phyloP scores from a whole-genome alignment of 2,113 vertebrate species.

The Ophthalmotilapia sp. region DNA sequence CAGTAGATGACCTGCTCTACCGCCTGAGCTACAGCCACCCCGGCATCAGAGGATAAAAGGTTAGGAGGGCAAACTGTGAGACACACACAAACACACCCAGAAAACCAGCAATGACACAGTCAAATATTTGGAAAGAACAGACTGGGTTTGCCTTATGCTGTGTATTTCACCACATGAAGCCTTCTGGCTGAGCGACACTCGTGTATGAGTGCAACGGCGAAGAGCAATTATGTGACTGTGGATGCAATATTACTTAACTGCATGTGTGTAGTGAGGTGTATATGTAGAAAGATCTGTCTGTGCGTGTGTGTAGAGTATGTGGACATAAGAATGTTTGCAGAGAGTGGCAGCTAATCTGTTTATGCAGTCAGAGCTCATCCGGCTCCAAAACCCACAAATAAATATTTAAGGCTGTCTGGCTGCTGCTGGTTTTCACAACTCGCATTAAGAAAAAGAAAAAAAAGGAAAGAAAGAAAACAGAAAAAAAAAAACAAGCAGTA shows the following conservation, averaged over 20 bases:
- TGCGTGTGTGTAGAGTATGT: neutral
- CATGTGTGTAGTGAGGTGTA: neutral
- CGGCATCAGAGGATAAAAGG: neutral
- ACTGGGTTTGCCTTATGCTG: neutral
- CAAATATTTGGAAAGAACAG: constrained; percentile 24
- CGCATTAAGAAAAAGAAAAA: neutral
- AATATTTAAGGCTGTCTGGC: constrained; percentile 13
- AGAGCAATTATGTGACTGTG: neutral
- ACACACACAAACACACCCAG: neutral
- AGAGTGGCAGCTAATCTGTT: constrained; percentile 33
- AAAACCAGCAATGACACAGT: neutral
- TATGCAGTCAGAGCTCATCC: constrained; percentile 27
- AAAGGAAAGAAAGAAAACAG: neutral
- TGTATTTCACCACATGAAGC: neutral
- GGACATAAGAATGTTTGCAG: constrained; percentile 7
- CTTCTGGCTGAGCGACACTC: neutral
- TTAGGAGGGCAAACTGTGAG: neutral
- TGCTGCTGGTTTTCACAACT: neutral
- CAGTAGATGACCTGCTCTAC: too few species aligned
- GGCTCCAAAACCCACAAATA: constrained; percentile 26
- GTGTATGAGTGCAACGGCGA: neutral
- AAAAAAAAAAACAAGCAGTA: neutral
- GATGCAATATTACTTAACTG: neutral
- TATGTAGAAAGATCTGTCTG: neutral
- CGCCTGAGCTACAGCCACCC: too few species aligned